Evolutionary conservation across 1,140 invertebrate genomes (phyloP), one percentile per base, ranked within the genome.

Genomic region (Euborellia annulipes): DNA sequence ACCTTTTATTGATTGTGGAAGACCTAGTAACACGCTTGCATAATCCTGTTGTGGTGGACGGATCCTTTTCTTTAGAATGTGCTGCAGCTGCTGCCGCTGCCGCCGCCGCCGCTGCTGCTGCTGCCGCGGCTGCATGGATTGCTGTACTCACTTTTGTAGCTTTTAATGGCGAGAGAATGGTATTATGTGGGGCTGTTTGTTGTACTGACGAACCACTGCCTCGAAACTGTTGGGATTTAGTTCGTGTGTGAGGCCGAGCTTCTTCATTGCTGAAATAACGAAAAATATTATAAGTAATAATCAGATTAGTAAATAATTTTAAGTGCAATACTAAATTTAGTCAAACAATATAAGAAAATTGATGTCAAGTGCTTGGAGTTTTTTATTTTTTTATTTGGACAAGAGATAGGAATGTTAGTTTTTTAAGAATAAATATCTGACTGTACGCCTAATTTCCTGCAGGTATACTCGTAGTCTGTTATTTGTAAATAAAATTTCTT

Each of bases 21-120:
- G 58, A 58, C 49, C 60, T 61, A 45, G 59, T 63, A 16, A 62
- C 58, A 50, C 61, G 58, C 53, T 64, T 64, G 36, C 58, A 51
- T 41, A 54, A 46, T 16, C 51, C 39, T 36, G 51, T 49, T 22
- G 54, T 48, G 16, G 55, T 56, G 16, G 55, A 55, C 6, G 55
- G 41, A 47, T 17, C 45, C 44, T 47, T 27, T 9, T 32, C 4
- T 6, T 27, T 11, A 4, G 4, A 6, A 11, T 6, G 23, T 6
- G 23, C 23, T 6, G 23, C 23, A 17, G 47, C 47, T 37, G 47
- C 49, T 41, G 51, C 57, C 18, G 55, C 53, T 49, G 52, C 49
- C 11, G 37, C 4, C 4, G 4, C 23, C 23, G 4, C 11, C 4
- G 11, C 4, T 6, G 23, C 23, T 6, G 23, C 23, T 22, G 47